Conservation (phyloP, 2,797 vertebrate genomes). For the Darevskia nairensis region DNA sequence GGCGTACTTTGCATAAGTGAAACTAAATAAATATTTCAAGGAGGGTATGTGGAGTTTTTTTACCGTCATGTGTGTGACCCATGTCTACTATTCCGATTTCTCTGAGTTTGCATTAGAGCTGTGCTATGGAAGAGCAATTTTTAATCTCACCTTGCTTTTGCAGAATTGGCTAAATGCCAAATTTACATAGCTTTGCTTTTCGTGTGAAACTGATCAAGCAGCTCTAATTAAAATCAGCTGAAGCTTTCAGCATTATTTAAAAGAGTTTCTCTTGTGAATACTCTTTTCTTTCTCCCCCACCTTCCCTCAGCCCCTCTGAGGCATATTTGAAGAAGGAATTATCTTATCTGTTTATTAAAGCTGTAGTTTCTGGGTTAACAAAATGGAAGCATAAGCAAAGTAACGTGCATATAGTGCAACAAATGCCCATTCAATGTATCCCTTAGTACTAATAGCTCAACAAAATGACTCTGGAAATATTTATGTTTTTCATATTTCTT, state of each 20-base stretch:
- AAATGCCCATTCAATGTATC: not conserved
- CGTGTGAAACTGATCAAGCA: constrained; percentile 58
- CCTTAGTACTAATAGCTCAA: not conserved
- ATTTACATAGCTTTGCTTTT: constrained; percentile 47
- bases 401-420: not conserved
- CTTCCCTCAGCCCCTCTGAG: constrained; percentile 25
- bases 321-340: constrained; percentile 33
- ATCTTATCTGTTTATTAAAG: constrained; percentile 27
- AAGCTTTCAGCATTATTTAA: constrained; percentile 64
- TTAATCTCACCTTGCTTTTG: constrained; percentile 47
- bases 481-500: not conserved
- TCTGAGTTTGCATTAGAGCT: not conserved
- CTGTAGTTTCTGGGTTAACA: constrained; percentile 13
- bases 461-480: not conserved
- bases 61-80: constrained; percentile 9
- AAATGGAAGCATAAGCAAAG: not conserved
- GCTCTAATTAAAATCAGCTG: constrained; percentile 73
- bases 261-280: constrained; percentile 54
- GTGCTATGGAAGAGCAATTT: constrained; percentile 30
- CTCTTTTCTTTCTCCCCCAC: constrained; percentile 33
- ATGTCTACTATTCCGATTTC: not conserved
- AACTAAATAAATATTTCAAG: constrained; percentile 10
- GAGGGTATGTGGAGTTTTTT: not conserved
- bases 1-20: constrained; percentile 23
- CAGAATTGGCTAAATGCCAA: constrained; percentile 56